Evolutionary conservation across 2,888 invertebrate genomes (phyloP).

Genomic region (Brachyptera risi): DNA sequence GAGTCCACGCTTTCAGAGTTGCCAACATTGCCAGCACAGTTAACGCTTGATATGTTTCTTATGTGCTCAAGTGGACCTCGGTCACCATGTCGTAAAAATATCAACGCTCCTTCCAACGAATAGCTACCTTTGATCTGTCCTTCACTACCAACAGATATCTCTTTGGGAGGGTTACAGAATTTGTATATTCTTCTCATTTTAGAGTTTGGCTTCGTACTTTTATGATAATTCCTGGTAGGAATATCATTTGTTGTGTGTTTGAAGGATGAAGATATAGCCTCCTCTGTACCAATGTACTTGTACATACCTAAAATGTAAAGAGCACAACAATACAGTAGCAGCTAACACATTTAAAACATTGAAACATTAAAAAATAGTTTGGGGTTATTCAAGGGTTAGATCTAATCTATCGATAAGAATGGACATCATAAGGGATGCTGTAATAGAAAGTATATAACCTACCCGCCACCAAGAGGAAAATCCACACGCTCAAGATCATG

Average conservation of each 20-base stretch:
- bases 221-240: constrained; percentile 48
- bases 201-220: constrained; percentile 55
- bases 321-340: not conserved
- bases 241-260: constrained; percentile 46
- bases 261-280: constrained; percentile 42
- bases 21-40: constrained; percentile 61
- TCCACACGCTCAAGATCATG: constrained; percentile 75
- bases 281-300: constrained; percentile 66
- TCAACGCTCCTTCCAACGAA: constrained; percentile 64
- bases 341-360: too few relatives aligned
- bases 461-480: constrained; percentile 73
- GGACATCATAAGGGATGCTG: not conserved
- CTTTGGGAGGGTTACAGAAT: constrained; percentile 69
- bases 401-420: not conserved
- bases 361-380: too few relatives aligned
- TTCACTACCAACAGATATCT: constrained; percentile 67
- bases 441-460: constrained; percentile 35
- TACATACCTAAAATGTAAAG: constrained; percentile 60
- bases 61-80: constrained; percentile 83
- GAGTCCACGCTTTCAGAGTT: constrained; percentile 32
- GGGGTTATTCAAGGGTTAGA: not conserved
- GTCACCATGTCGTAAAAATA: constrained; percentile 84
- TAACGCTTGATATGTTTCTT: constrained; percentile 68
- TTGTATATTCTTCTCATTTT: constrained; percentile 62
- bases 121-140: constrained; percentile 57